A percentile compares a stretch with the other conserved stretches of the same genome.
Evolutionary conservation across 2,797 vertebrate species (phyloP).

Genomic region (Sebastiscus tertius): DNA sequence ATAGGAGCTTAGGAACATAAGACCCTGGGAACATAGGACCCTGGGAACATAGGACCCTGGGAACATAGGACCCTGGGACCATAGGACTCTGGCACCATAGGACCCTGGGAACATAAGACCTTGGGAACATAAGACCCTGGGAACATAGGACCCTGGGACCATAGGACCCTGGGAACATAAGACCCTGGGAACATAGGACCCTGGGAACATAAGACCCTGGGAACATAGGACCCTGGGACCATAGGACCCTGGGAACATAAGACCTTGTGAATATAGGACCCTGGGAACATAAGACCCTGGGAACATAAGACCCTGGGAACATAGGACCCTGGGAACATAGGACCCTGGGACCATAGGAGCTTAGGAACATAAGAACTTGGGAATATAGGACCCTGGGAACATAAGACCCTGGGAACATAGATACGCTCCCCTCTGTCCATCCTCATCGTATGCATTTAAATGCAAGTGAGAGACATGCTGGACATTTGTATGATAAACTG

Average conservation of each 20-base stretch:
- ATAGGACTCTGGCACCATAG: too few relatives aligned
- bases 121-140: too few relatives aligned
- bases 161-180: background rate
- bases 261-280: background rate
- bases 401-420: background rate
- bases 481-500: slow-evolving; percentile 1
- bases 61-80: background rate
- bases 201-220: background rate
- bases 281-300: background rate
- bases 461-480: background rate
- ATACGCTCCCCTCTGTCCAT: background rate
- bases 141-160: too few relatives aligned
- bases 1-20: too few relatives aligned
- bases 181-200: background rate
- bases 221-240: background rate
- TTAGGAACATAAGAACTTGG: too few relatives aligned
- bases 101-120: too few relatives aligned
- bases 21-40: background rate
- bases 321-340: too few relatives aligned
- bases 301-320: background rate
- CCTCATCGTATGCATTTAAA: background rate
- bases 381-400: background rate
- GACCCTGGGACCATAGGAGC: too few relatives aligned
- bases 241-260: background rate
- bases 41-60: background rate